These are phyloP conservation scores for Deilephila porcellus DNA, from an alignment of 2,888 invertebrate genomes.

Conservation along the genomic window DNA sequence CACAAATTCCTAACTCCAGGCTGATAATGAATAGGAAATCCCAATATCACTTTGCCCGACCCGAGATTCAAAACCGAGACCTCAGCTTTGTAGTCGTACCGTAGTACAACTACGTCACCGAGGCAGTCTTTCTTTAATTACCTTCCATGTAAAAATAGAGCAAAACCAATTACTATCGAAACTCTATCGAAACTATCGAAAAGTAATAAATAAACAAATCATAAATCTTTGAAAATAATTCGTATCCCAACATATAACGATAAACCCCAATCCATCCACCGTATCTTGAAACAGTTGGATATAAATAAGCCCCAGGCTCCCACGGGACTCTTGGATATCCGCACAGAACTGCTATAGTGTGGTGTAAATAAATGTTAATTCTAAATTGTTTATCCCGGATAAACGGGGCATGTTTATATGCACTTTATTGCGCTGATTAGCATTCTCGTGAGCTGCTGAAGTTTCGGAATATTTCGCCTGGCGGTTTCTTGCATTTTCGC, in stretches of 20 bases:
- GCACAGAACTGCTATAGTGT: conserved; percentile 19
- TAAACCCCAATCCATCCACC: neutral
- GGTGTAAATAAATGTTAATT: conserved; percentile 21
- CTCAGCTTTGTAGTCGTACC: too few relatives aligned
- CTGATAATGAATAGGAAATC: too few relatives aligned
- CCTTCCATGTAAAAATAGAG: too few relatives aligned
- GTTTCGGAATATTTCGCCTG: neutral
- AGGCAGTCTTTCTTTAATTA: too few relatives aligned
- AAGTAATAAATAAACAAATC: neutral
- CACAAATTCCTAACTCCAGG: too few relatives aligned
- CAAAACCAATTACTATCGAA: too few relatives aligned
- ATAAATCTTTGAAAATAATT: neutral
- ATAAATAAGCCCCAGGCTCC: conserved; percentile 23
- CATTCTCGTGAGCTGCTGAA: neutral
- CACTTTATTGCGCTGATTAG: conserved; percentile 4
- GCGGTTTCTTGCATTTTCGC: neutral
- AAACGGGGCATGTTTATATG: neutral
- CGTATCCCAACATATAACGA: neutral
- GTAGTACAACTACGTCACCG: too few relatives aligned
- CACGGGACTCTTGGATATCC: conserved; percentile 18
- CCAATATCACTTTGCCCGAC: too few relatives aligned
- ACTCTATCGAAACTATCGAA: too few relatives aligned
- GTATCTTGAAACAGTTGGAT: conserved; percentile 11
- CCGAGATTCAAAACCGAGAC: too few relatives aligned
- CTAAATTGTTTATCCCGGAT: neutral